Base-by-base conservation (phyloP, 2,797 vertebrate genomes). In the Gadopsis marmoratus region DNA sequence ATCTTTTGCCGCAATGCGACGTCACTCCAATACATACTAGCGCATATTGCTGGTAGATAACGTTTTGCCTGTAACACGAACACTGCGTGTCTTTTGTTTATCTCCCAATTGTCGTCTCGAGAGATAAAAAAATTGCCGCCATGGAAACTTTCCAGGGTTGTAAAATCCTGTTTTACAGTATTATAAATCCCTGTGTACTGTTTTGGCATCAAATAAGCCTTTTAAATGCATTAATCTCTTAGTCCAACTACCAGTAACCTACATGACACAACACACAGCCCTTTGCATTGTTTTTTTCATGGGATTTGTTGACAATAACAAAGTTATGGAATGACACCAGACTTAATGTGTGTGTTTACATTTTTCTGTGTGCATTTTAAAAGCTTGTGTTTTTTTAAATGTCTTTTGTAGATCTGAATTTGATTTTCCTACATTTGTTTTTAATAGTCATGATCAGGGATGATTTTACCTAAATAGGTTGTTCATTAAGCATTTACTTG, bases 391-490 rank as follows among this genome's bases (percentile, higher is more conserved):
- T 83, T 87, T 86, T 87, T 76, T 81, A 85, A 83, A 84, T 66
- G 78, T 70, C 78, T 90, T 91, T 88, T 87, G 65, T 88, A 86
- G 79, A 79, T 79, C 37, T 21, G 67, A 86, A 47, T 77, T 84
- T 73, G 37, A 51, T 78, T 88, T 78, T 69, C 53, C n/a, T 71
- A 39, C 41, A 43, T 75, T 81, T 81, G 53, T 51, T 84, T 86
- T 81, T 66, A 71, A 64, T 71, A 79, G 74, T 87, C 88, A 88
- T 84, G 66, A 86, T 90, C 89, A 90, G 88, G 88, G 88, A 91
- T 83, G 79, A 86, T 84, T 85, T 88, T 74, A 77, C 77, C 81
- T 65, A 67, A 83, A 70, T 79, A 37, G 63, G 66, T 87, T 83
- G 60, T 84, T 85, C 81, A 85, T 84, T 13, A 71, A 85, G 76